Evolutionary conservation across 1,140 invertebrate species (phyloP), one percentile per base, ranked within the genome.

Genomic region (Ylistrum balloti): DNA sequence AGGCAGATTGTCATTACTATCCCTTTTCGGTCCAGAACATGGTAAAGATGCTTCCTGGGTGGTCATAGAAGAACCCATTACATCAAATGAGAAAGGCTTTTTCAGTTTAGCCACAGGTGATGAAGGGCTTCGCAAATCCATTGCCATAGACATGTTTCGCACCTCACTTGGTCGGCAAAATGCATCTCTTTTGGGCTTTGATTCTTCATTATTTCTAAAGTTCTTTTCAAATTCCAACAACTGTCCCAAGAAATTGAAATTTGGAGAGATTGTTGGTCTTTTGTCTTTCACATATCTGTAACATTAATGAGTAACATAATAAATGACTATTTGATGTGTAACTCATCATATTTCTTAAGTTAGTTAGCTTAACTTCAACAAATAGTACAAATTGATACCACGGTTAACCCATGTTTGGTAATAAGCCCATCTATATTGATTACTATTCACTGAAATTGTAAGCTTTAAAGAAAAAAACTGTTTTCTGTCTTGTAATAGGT

Each of bases 231-330:
- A 97, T 93, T 97, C 97, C 28, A 97, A 92, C 28, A 97, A 94
- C 94, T 97, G 97, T 48, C 97, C 97, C 86, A 97, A 96, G 94
- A 97, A 97, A 93, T 97, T 97, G 93, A 97, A 97, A 94, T 97
- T 99, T 2, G 99, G 99, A 88, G 98, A 99, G 93, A 99, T 99
- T 94, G 99, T 99, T 85, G 98, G 98, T 89, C 99, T 97, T 74
- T 98, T 97, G 88, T 97, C 97, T 95, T 99, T 99, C 38, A 99
- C 98, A 95, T 98, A 96, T 89, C 96, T 96, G 92, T 32, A 94
- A 74, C 3, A 74, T n/a, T 28, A 28, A 74, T 11, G 17, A 74
- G 20, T 38, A 38, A 38, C 35, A 38, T n/a, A n/a, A 13, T 38
- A 38, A 48, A 48, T 48, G 45, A 22, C 45, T 48, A 48, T 10